These are phyloP conservation scores for Chrysomallon squamiferum DNA, from an alignment of 1,140 invertebrate genomes.

Conservation along the genomic window DNA sequence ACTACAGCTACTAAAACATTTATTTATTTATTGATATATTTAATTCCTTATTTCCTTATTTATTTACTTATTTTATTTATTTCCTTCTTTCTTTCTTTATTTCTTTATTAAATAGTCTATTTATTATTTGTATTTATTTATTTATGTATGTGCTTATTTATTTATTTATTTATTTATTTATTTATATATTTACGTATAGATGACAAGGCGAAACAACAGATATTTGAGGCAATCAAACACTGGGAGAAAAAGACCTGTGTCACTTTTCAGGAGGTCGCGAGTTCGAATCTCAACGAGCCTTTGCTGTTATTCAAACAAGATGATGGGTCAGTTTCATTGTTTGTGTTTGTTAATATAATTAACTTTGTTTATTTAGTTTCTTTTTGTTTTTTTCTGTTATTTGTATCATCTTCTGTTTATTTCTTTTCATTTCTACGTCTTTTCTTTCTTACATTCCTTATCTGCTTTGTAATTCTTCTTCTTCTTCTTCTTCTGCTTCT, in stretches of 20 bases:
- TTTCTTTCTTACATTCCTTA: not conserved
- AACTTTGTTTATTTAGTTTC: not conserved
- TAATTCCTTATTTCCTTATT: too few species aligned
- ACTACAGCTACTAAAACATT: not conserved
- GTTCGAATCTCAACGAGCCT: not conserved
- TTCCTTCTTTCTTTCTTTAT: too few species aligned
- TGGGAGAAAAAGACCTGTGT: slow-evolving; percentile 98
- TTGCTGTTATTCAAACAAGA: slow-evolving; percentile 6
- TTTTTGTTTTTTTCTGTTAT: not conserved
- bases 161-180: not conserved
- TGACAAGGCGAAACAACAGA: slow-evolving; percentile 57
- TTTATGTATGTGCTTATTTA: not conserved
- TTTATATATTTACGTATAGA: not conserved
- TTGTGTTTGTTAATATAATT: not conserved
- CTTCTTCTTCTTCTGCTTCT: not conserved
- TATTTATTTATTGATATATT: too few species aligned
- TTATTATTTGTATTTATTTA: not conserved
- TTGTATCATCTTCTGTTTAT: not conserved
- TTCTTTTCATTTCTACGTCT: not conserved
- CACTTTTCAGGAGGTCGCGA: slow-evolving; percentile 71
- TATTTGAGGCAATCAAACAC: slow-evolving; percentile 95
- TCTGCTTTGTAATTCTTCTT: not conserved
- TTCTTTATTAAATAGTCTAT: too few species aligned
- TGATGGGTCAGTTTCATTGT: not conserved
- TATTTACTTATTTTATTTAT: too few species aligned